Conservation (phyloP, 37 sponge, comb jelly and placozoan genomes). For the Chondrilla cf. caribensis region DNA sequence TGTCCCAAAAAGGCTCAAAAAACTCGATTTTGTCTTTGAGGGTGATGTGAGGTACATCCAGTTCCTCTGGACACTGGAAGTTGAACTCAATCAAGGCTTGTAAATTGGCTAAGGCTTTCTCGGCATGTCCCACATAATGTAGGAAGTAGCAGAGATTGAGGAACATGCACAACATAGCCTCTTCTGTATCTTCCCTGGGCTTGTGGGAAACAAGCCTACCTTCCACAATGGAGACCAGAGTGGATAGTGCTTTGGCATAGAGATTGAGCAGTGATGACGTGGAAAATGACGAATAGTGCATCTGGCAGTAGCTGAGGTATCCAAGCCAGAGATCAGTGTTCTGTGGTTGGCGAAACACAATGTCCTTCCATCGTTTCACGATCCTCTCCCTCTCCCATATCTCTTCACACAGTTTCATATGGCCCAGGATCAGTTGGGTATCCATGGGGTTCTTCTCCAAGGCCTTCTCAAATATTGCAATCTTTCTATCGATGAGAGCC, state of each 20-base stretch:
- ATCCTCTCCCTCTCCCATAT: constrained; percentile 63
- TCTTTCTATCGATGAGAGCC: constrained; percentile 72
- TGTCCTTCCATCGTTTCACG: constrained; percentile 69
- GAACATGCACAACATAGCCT: constrained; percentile 53
- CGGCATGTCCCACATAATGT: constrained; percentile 62
- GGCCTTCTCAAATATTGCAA: constrained; percentile 83
- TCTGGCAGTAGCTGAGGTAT: constrained; percentile 70
- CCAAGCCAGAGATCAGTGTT: constrained; percentile 55
- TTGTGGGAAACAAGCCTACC: constrained; percentile 70
- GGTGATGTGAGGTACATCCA: neutral
- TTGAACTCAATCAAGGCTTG: constrained; percentile 91
- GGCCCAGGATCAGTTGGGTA: constrained; percentile 57
- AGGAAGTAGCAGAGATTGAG: constrained; percentile 57
- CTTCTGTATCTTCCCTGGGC: constrained; percentile 44
- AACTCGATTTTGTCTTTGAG: constrained; percentile 25
- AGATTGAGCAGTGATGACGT: constrained; percentile 30
- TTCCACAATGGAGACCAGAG: constrained; percentile 51
- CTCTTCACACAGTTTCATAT: constrained; percentile 58
- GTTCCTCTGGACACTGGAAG: constrained; percentile 50
- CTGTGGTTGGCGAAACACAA: constrained; percentile 72
- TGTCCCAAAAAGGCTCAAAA: constrained; percentile 88
- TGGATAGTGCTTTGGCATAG: constrained; percentile 63
- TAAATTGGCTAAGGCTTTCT: constrained; percentile 72
- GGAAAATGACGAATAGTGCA: constrained; percentile 53
- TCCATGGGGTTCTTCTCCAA: constrained; percentile 68